phyloP scores from a whole-genome alignment of 2,888 invertebrate genomes.

The Apodemia duryi region DNA sequence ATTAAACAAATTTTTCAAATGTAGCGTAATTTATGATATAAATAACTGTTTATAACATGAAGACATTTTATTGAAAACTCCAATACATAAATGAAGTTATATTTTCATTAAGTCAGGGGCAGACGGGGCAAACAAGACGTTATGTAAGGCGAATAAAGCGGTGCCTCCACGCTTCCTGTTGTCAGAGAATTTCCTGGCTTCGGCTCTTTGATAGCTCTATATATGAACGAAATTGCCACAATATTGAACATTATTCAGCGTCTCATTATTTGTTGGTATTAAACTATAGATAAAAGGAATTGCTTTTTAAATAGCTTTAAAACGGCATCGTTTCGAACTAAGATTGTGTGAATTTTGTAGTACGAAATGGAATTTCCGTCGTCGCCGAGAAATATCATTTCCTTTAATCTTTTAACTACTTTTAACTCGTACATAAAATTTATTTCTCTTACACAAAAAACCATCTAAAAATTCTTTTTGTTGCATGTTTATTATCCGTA shows the following conservation, averaged over 20 bases:
- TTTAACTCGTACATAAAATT: too few species aligned
- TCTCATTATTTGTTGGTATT: conserved; percentile 2
- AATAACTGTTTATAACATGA: too few species aligned
- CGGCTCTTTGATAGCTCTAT: conserved; percentile 36
- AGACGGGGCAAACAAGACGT: background rate
- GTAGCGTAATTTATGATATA: too few species aligned
- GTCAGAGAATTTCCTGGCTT: conserved; percentile 30
- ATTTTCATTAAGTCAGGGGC: conserved; percentile 2
- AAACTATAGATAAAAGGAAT: conserved; percentile 1
- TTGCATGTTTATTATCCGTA: too few species aligned
- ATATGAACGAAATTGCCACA: conserved; percentile 32
- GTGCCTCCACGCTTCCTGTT: conserved; percentile 17
- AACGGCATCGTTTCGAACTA: background rate
- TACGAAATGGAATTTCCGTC: background rate
- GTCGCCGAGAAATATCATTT: background rate
- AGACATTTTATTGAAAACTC: background rate
- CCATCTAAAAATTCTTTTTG: too few species aligned
- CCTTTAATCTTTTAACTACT: background rate
- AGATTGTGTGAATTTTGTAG: background rate
- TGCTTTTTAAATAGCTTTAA: conserved; percentile 8
- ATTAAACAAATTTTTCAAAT: too few species aligned
- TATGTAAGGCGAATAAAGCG: conserved; percentile 8
- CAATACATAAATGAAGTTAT: conserved; percentile 1
- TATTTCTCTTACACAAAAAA: too few species aligned
- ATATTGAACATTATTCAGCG: conserved; percentile 6